phyloP scores from a whole-genome alignment of 2,113 vertebrate genomes.

The Piaya cayana region DNA sequence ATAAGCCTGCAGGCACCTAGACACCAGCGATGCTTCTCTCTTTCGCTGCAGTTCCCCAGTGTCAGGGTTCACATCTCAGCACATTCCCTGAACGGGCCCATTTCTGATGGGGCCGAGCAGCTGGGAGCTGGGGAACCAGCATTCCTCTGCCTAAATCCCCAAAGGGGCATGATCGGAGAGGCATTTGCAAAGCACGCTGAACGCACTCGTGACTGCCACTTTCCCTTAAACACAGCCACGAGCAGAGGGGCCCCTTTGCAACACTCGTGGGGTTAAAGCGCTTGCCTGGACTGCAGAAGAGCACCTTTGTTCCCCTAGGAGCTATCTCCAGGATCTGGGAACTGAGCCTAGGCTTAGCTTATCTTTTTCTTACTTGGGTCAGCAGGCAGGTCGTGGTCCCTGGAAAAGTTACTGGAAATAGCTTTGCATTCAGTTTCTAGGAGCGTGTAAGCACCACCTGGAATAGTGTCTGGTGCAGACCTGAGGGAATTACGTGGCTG shows the following conservation, averaged over 20 bases:
- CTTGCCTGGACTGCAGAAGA: neutral
- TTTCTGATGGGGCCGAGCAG: neutral
- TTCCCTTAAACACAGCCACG: neutral
- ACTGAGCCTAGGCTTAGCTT: neutral
- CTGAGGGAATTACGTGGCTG: neutral
- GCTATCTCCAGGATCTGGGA: neutral
- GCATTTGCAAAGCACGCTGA: neutral
- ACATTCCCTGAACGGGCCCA: rapidly evolving
- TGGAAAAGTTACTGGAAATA: neutral
- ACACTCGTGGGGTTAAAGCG: rapidly evolving
- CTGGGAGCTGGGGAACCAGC: neutral
- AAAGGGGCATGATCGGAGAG: neutral
- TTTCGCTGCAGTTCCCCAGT: rapidly evolving
- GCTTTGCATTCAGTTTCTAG: neutral
- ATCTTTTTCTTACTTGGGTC: neutral
- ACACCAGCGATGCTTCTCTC: neutral
- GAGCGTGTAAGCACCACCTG: neutral
- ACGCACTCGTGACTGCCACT: rapidly evolving
- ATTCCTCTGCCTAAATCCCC: neutral
- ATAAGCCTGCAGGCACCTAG: neutral
- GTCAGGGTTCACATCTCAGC: neutral
- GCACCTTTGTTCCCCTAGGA: neutral
- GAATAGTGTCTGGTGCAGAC: neutral
- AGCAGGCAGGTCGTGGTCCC: neutral
- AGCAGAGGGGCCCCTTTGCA: neutral